Conservation (phyloP, 2,888 invertebrate genomes). For the Leuctra nigra region DNA sequence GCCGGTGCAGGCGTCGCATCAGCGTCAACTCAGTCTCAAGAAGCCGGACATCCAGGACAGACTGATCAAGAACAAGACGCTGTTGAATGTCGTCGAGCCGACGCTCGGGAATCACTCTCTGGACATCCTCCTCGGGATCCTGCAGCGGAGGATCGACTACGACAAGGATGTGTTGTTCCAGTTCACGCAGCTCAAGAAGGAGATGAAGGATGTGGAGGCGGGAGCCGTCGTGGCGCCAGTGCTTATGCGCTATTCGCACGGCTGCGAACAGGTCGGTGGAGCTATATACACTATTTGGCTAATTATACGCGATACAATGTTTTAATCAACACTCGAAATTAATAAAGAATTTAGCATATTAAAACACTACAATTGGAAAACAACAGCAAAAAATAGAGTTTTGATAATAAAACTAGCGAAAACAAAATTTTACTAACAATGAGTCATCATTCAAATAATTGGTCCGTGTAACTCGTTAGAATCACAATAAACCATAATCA, state of each 20-base stretch:
- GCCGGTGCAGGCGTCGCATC: slow-evolving; percentile 82
- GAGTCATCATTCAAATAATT: too few relatives aligned
- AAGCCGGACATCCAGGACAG: slow-evolving; percentile 83
- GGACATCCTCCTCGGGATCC: slow-evolving; percentile 62
- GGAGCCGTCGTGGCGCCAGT: slow-evolving; percentile 53
- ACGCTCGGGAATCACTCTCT: slow-evolving; percentile 75
- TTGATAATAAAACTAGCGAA: too few relatives aligned
- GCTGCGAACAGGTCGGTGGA: slow-evolving; percentile 45
- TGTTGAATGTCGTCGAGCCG: slow-evolving; percentile 60
- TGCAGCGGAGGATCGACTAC: slow-evolving; percentile 77
- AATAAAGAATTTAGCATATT: too few relatives aligned
- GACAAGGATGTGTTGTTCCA: slow-evolving; percentile 80
- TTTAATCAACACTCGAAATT: too few relatives aligned
- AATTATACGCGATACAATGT: too few relatives aligned
- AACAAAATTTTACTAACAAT: too few relatives aligned
- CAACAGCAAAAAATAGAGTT: too few relatives aligned
- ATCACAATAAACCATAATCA: too few relatives aligned
- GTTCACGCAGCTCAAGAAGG: slow-evolving; percentile 51
- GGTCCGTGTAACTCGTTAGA: too few relatives aligned
- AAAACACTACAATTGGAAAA: too few relatives aligned
- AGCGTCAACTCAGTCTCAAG: slow-evolving; percentile 74
- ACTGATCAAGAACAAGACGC: slow-evolving; percentile 84
- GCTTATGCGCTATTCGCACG: slow-evolving; percentile 45
- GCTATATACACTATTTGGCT: neutral
- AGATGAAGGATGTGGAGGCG: slow-evolving; percentile 50